Conservation (phyloP, 1,140 invertebrate species). For the Bombus turneri region DNA sequence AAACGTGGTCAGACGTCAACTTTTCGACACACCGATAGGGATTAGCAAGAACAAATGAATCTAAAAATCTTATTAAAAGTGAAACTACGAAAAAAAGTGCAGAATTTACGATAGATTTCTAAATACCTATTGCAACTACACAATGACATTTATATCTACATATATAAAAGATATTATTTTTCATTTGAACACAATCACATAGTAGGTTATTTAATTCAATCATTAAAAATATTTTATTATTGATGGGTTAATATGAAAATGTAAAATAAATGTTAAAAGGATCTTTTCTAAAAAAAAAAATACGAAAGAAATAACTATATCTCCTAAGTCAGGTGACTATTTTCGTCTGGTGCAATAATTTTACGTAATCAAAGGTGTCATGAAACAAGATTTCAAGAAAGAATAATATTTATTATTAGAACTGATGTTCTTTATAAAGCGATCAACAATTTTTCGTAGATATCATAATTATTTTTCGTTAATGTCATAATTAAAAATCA, state of each 20-base stretch:
- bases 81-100: background rate
- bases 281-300: constrained; percentile 12
- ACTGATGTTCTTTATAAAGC: background rate
- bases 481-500: background rate
- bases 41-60: background rate
- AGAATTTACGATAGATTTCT: background rate
- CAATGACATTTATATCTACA: constrained; percentile 20
- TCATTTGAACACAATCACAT: background rate
- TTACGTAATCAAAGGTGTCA: constrained; percentile 68
- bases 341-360: constrained; percentile 69
- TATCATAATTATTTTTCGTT: background rate
- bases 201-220: background rate
- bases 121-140: constrained; percentile 18
- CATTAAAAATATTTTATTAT: background rate
- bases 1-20: constrained; percentile 21
- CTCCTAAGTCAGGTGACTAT: constrained; percentile 65
- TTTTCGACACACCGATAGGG: too few relatives aligned
- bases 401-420: background rate
- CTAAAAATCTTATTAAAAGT: background rate
- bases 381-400: background rate
- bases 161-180: constrained; percentile 3
- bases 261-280: background rate
- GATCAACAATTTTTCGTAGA: background rate
- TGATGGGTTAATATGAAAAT: background rate
- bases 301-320: constrained; percentile 7